These are phyloP conservation scores for Ciconia maguari DNA, from an alignment of 2,113 vertebrate species.

Conservation along the genomic window DNA sequence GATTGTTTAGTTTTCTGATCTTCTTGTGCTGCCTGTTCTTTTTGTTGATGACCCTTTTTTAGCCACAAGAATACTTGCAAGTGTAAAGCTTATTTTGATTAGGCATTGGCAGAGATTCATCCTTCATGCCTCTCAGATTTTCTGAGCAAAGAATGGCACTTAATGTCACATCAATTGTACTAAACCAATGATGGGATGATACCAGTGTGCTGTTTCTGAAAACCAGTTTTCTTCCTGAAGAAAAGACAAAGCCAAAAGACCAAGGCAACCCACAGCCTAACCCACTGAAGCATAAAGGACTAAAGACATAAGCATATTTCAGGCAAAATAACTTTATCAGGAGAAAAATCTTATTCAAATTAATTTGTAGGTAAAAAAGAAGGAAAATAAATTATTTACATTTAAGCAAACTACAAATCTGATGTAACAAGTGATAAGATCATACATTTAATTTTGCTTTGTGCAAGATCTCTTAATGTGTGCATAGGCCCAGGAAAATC, in stretches of 20 bases:
- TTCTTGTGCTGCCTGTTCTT: background rate
- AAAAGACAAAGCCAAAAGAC: background rate
- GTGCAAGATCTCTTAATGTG: background rate
- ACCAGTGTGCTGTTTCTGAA: background rate
- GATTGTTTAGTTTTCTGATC: background rate
- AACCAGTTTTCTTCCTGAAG: background rate
- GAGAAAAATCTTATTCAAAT: background rate
- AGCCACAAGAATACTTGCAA: background rate
- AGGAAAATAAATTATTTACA: background rate
- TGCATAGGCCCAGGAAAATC: background rate
- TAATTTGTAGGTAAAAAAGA: background rate
- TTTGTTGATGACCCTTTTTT: background rate
- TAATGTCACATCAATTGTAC: background rate
- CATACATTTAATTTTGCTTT: background rate
- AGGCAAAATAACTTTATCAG: background rate
- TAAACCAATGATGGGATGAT: background rate
- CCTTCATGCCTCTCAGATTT: background rate
- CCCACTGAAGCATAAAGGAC: background rate
- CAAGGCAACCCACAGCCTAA: background rate
- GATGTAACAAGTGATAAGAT: background rate
- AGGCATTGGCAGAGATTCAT: background rate
- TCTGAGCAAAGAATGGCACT: background rate
- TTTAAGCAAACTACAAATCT: background rate
- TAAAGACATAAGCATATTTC: background rate
- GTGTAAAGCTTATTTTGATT: background rate